Base-by-base conservation (phyloP, 2,888 invertebrate genomes). In the Brachycybe producta region DNA sequence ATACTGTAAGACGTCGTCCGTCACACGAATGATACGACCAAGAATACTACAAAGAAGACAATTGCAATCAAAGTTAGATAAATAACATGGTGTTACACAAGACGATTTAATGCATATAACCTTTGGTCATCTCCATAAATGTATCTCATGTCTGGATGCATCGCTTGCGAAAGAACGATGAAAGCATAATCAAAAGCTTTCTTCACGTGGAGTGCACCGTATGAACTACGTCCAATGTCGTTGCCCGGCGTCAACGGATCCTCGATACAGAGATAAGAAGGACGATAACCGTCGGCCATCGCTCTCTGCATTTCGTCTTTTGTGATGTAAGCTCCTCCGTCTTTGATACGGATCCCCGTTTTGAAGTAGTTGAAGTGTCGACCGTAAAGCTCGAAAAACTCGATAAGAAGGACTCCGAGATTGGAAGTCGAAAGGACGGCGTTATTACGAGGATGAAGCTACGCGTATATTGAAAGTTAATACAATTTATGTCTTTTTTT, bases 101-200 rank as follows among this genome's bases (percentile, higher is more conserved):
- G 8, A 2, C 15, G 30, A 24, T n/a, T n/a, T n/a, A n/a, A n/a
- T 38, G 30, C 26, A 26, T 15, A 2, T 30, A 52, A 57, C 56
- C 56, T 57, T 35, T 57, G 48, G 19, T 53, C 52, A 17, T 34
- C 41, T 42, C 54, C 54, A 26, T 56, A 48, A 39, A 56, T 34
- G 44, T 40, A 51, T 43, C 56, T 54, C 35, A 53, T 55, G 13
- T 56, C 52, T 15, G 59, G 57, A 49, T 59, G 58, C 52, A 61
- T 60, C 42, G 61, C 63, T 56, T 60, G 57, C 51, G 54, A 55
- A 28, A 61, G 56, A 17, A 55, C 54, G 39, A 53, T 41, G 71
- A 86, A 95, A 54, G 97, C 97, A 74, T 88, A 90, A 70, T 92
- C 92, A 73, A 97, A 98, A 54, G 95, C 91, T 71, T 86, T 82